Evolutionary conservation across 2,797 vertebrate genomes (phyloP).

Genomic region (Halcyon badia): DNA sequence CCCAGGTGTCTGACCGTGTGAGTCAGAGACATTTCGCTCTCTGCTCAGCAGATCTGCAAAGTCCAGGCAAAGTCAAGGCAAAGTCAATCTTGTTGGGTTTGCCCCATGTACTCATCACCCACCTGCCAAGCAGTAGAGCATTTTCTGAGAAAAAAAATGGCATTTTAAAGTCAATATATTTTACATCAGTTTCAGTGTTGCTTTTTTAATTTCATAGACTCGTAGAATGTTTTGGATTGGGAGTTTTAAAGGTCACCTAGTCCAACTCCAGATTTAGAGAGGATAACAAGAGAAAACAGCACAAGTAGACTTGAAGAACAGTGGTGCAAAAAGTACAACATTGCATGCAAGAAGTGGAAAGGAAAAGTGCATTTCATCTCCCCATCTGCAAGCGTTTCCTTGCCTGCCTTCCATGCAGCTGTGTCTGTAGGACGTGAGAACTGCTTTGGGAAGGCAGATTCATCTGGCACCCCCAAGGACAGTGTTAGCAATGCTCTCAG

Average conservation of each 20-base stretch:
- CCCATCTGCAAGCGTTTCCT: neutral
- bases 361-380: neutral
- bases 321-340: fast-evolving
- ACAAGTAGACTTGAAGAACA: neutral
- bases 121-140: neutral
- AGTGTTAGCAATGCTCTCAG: neutral
- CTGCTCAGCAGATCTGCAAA: constrained; percentile 18
- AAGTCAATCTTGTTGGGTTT: constrained; percentile 5
- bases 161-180: neutral
- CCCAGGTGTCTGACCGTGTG: neutral
- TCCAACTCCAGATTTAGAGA: neutral
- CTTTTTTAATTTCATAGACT: neutral
- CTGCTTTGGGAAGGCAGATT: constrained; percentile 1
- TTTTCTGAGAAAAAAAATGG: neutral
- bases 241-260: neutral
- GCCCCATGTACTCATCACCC: neutral
- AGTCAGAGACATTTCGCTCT: constrained; percentile 17
- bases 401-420: neutral
- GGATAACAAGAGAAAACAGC: neutral
- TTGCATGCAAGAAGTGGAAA: neutral
- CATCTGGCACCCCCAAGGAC: constrained; percentile 46
- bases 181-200: neutral
- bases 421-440: neutral
- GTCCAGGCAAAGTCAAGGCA: constrained; percentile 13
- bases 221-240: neutral